Evolutionary conservation across 2,797 vertebrate genomes (phyloP), one percentile per base, ranked within the genome.

Genomic region (Brotogeris chrysoptera): DNA sequence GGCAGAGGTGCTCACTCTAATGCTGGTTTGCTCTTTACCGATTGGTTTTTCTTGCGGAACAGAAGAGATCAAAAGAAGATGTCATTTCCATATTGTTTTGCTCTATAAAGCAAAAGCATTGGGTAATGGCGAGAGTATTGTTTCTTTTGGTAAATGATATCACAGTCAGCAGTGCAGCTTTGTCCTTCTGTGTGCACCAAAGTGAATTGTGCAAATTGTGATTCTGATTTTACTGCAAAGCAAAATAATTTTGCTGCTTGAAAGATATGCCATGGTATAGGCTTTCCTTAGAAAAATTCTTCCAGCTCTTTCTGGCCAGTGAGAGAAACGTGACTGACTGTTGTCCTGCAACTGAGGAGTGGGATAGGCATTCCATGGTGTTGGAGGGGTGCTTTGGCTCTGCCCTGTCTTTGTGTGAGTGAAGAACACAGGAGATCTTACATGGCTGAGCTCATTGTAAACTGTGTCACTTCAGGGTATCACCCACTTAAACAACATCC

Each of bases 391-490:
- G 47, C 76, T 61, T 47, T 5, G 50, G 4, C 32, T 18, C 71
- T 39, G 80, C 64, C 39, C 43, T 53, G 65, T 16, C 71, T 89
- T 76, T 91, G 89, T 85, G 81, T 3, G 2, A 90, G 17, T 2
- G 0, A 36, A 18, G 74, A 24, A 34, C 38, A 16, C 53, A 10
- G 69, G 73, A 83, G 76, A 34, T 80, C 88, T 84, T 73, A 82
- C 93, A 74, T 7, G 90, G 80, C 90, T 90, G 73, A 82, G 23
- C 8, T 70, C 66, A 14, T 57, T 60, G 87, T 34, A 94, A 93
- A 94, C 94, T 91, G 90, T 94, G 95, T 95, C 90, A 96, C 92
- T 95, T 95, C 82, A 34, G 95, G 95, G 80, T 92, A 94, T 94
- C 41, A 2, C 83, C 90, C 73, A 38, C 90, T 97, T 95, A 94